These are phyloP conservation scores for Drosophila flavopinicola DNA, from an alignment of 2,888 invertebrate species.

Conservation along the genomic window DNA sequence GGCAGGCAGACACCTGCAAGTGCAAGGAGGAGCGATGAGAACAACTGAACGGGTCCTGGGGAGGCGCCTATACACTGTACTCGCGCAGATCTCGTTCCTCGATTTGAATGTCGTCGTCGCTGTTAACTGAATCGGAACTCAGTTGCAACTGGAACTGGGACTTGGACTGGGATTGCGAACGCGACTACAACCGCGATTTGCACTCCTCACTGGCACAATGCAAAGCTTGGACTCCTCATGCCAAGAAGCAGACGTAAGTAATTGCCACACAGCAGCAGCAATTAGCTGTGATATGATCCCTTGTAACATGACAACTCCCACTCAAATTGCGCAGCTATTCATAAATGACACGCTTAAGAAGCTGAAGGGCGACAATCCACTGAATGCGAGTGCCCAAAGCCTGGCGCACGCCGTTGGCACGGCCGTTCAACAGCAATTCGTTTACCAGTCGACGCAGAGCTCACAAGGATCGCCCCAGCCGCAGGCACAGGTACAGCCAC, in stretches of 20 bases:
- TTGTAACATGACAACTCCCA: background rate
- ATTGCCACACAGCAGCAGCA: background rate
- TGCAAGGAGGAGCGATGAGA: conserved; percentile 66
- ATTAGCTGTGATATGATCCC: too few species aligned
- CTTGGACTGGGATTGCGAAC: conserved; percentile 48
- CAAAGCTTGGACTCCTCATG: conserved; percentile 88
- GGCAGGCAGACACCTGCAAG: conserved; percentile 72
- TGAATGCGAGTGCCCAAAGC: conserved; percentile 62
- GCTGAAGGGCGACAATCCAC: conserved; percentile 81
- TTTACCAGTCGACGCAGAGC: conserved; percentile 51
- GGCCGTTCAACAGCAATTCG: conserved; percentile 59
- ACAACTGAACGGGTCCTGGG: conserved; percentile 61
- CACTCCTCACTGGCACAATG: conserved; percentile 85
- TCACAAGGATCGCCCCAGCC: conserved; percentile 54
- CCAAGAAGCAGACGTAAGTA: conserved; percentile 88
- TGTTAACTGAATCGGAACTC: conserved; percentile 70
- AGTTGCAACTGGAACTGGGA: conserved; percentile 57
- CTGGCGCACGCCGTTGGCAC: conserved; percentile 63
- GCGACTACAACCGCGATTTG: conserved; percentile 54
- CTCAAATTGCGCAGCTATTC: conserved; percentile 77
- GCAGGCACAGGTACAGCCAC: conserved; percentile 45
- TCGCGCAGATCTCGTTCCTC: conserved; percentile 46
- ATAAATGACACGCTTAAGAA: conserved; percentile 84
- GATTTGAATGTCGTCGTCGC: conserved; percentile 81
- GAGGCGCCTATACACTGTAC: conserved; percentile 50